Evolutionary conservation across 2,113 vertebrate genomes (phyloP).

Genomic region (Urocynchramus pylzowi): DNA sequence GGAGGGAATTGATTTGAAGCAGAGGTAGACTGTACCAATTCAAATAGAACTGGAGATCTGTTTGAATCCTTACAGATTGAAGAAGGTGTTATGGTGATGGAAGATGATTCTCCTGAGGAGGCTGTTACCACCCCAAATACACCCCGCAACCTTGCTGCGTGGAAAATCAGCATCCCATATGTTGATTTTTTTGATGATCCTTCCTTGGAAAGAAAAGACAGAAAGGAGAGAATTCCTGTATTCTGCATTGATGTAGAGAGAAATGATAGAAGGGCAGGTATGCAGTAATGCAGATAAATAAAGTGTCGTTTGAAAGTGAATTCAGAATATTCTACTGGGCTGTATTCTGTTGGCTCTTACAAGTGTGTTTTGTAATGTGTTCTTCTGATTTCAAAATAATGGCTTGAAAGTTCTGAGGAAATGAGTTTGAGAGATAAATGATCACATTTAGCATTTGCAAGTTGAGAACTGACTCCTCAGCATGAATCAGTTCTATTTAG

Average conservation of each 20-base stretch:
- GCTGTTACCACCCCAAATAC: constrained; percentile 74
- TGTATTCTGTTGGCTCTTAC: not conserved
- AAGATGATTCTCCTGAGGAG: constrained; percentile 87
- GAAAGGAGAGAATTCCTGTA: constrained; percentile 88
- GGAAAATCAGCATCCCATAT: constrained; percentile 89
- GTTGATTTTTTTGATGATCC: constrained; percentile 88
- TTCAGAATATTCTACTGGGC: not conserved
- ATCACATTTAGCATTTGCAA: not conserved
- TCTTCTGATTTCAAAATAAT: not conserved
- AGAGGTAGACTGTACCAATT: not conserved
- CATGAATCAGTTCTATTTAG: not conserved
- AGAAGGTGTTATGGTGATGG: constrained; percentile 90
- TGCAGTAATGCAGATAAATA: not conserved
- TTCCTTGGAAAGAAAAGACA: constrained; percentile 76
- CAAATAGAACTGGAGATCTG: not conserved
- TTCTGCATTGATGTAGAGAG: constrained; percentile 96
- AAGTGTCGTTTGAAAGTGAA: not conserved
- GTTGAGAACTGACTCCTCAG: not conserved
- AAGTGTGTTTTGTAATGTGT: not conserved
- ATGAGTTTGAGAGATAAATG: not conserved
- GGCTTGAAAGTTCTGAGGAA: not conserved
- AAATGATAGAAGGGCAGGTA: constrained; percentile 86
- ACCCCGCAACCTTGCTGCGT: constrained; percentile 86
- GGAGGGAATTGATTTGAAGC: not conserved
- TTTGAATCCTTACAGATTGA: constrained; percentile 81